Evolutionary conservation across 2,888 invertebrate genomes (phyloP).

Genomic region (Cheilosia vulpina): DNA sequence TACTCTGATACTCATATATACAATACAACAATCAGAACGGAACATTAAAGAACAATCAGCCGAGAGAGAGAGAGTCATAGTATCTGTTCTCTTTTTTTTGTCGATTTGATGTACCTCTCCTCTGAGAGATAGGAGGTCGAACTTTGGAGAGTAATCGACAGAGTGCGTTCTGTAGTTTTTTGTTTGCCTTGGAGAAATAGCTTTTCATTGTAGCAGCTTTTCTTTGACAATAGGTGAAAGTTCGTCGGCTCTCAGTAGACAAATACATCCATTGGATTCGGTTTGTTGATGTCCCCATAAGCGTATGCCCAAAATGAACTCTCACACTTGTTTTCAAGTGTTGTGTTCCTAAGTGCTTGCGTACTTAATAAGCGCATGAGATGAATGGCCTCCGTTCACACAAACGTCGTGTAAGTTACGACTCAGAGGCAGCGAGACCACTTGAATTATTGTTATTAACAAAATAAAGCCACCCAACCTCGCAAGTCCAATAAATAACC

Average conservation of each 20-base stretch:
- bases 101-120: constrained; percentile 4
- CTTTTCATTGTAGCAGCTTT: constrained; percentile 52
- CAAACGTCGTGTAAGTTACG: background rate
- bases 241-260: constrained; percentile 34
- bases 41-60: constrained; percentile 51
- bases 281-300: constrained; percentile 13
- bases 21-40: constrained; percentile 12
- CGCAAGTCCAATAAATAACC: background rate
- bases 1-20: constrained; percentile 15
- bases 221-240: constrained; percentile 19
- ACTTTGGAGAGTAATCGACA: constrained; percentile 30
- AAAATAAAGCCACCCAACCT: background rate
- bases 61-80: constrained; percentile 50
- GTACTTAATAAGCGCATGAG: background rate
- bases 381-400: constrained; percentile 11
- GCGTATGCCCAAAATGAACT: background rate
- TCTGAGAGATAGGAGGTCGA: constrained; percentile 22
- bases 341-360: constrained; percentile 3
- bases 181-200: constrained; percentile 13
- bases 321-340: constrained; percentile 16
- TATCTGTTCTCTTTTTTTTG: constrained; percentile 28
- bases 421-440: background rate
- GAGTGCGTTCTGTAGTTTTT: background rate
- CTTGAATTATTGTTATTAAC: background rate
- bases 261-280: background rate